Evolutionary conservation across 2,113 vertebrate genomes (phyloP).

Genomic region (Campylorhamphus procurvoides): DNA sequence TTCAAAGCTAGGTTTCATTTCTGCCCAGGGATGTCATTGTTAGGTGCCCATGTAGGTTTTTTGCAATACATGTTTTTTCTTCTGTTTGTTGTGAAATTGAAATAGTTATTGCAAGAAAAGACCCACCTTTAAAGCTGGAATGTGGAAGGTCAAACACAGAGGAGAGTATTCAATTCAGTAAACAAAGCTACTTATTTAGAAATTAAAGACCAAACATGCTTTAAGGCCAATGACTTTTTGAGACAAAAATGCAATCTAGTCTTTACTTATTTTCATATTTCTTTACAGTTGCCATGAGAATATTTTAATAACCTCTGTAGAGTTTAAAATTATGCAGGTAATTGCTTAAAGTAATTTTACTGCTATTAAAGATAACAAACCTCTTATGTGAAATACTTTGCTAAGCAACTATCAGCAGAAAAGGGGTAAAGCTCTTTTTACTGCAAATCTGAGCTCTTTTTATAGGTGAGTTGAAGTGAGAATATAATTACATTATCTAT

Average conservation of each 20-base stretch:
- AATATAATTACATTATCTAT: conserved; percentile 63
- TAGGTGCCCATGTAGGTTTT: neutral
- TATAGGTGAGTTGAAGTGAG: conserved; percentile 53
- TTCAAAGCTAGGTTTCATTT: neutral
- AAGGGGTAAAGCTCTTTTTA: conserved; percentile 48
- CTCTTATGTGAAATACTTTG: conserved; percentile 69
- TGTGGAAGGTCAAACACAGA: neutral
- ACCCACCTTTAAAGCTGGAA: neutral
- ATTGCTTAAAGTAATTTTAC: conserved; percentile 76
- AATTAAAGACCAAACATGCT: conserved; percentile 42
- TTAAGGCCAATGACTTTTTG: conserved; percentile 43
- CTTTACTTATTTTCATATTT: conserved; percentile 72
- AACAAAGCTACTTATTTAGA: conserved; percentile 27
- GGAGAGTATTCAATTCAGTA: neutral
- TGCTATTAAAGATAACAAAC: conserved; percentile 77
- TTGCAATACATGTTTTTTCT: neutral
- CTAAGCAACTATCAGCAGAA: conserved; percentile 70
- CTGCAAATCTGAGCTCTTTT: conserved; percentile 63
- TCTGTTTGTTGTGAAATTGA: neutral
- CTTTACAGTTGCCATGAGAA: conserved; percentile 66
- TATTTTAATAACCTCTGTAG: conserved; percentile 75
- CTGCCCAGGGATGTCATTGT: neutral
- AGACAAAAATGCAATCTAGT: conserved; percentile 53
- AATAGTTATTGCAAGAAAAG: neutral
- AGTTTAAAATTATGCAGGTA: conserved; percentile 71